Conservation (phyloP, 2,797 vertebrate genomes). For the Argyrosomus regius region DNA sequence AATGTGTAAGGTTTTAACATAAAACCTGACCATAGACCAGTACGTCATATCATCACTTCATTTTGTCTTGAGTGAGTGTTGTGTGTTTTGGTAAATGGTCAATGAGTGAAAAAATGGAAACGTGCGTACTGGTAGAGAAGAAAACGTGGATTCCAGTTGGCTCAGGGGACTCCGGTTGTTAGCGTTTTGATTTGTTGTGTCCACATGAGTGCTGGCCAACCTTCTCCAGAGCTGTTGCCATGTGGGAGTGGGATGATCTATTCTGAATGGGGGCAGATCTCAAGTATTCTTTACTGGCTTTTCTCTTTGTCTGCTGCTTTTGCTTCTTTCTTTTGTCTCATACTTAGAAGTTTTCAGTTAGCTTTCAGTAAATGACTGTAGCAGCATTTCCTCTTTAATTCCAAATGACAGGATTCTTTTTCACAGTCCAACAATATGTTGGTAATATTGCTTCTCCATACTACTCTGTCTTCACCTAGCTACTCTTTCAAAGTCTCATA, state of each 20-base stretch:
- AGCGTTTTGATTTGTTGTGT: background rate
- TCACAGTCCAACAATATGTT: background rate
- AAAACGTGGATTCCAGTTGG: conserved; percentile 32
- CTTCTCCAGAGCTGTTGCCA: conserved; percentile 17
- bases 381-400: background rate
- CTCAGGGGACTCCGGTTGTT: conserved; percentile 7
- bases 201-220: background rate
- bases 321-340: background rate
- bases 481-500: no score
- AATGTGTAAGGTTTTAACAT: background rate
- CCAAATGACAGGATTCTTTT: background rate
- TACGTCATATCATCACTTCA: no score
- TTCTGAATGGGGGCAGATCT: conserved; percentile 1
- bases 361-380: background rate
- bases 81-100: no score
- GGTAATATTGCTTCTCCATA: background rate
- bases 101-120: background rate
- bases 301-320: conserved; percentile 1
- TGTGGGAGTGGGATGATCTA: conserved; percentile 11
- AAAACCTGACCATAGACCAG: no score
- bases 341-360: background rate
- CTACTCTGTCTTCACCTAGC: background rate
- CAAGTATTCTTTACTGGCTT: background rate
- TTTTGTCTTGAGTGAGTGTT: no score
- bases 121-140: background rate